Evolutionary conservation across 2,888 invertebrate species (phyloP).

Genomic region (Thera obeliscata): DNA sequence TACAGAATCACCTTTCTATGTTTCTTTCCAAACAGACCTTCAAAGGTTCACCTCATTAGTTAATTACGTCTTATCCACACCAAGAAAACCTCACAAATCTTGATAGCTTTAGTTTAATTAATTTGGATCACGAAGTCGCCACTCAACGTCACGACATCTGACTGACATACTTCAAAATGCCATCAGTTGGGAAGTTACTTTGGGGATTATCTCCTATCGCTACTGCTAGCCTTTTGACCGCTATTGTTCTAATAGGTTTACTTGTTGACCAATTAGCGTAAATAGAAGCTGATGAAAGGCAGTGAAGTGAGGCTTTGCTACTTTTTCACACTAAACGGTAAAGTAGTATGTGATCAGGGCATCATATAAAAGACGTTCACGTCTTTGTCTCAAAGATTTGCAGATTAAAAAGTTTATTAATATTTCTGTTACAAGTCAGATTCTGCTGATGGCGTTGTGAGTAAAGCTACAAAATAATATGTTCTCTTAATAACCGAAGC

Average conservation of each 20-base stretch:
- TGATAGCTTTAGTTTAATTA: constrained; percentile 84
- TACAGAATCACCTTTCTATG: neutral
- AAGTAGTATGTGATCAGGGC: no score
- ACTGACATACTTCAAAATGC: constrained; percentile 84
- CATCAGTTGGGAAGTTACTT: constrained; percentile 63
- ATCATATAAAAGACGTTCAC: no score
- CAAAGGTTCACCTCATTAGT: constrained; percentile 34
- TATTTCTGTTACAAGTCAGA: no score
- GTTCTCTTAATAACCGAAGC: no score
- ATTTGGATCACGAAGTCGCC: constrained; percentile 84
- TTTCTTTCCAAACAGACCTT: neutral
- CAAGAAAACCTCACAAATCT: constrained; percentile 69
- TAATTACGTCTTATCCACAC: constrained; percentile 61
- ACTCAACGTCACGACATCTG: constrained; percentile 81
- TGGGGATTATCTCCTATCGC: constrained; percentile 68
- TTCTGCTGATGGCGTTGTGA: no score
- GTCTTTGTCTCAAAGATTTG: no score
- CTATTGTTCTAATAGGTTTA: constrained; percentile 56
- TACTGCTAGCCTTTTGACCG: constrained; percentile 54
- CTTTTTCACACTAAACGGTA: neutral
- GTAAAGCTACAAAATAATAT: no score
- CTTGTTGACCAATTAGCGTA: constrained; percentile 21
- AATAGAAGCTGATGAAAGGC: constrained; percentile 13
- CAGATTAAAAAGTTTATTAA: no score
- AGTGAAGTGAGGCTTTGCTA: neutral